Evolutionary conservation across 2,113 vertebrate genomes (phyloP).

Genomic region (Corapipo altera): DNA sequence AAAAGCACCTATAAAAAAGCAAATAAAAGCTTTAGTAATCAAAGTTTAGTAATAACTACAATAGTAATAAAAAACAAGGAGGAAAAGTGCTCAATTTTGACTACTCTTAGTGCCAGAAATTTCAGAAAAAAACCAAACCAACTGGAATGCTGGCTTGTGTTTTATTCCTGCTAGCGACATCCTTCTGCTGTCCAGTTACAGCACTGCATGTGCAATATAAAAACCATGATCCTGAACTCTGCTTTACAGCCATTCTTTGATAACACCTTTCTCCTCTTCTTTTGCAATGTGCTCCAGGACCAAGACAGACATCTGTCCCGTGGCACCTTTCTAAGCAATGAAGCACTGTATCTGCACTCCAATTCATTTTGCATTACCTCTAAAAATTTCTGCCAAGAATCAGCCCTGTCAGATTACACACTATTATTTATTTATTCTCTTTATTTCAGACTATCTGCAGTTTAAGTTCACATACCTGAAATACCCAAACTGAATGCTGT

Average conservation of each 20-base stretch:
- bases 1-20: constrained; percentile 15
- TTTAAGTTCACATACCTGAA: not conserved
- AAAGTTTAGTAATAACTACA: not conserved
- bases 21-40: not conserved
- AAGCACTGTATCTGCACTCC: not conserved
- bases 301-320: not conserved
- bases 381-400: not conserved
- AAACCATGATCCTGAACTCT: not conserved
- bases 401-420: not conserved
- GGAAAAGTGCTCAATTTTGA: not conserved
- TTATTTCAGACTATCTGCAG: not conserved
- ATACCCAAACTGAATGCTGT: not conserved
- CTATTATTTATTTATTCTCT: not conserved
- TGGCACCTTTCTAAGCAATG: not conserved
- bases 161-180: not conserved
- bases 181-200: not conserved
- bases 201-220: not conserved
- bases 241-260: not conserved
- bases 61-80: not conserved
- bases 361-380: not conserved
- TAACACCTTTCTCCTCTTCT: not conserved
- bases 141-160: not conserved
- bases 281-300: not conserved
- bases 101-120: not conserved
- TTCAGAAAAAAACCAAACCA: not conserved